A percentile compares a stretch with the other conserved stretches of the same genome.
Evolutionary conservation across 2,888 invertebrate species (phyloP).

Genomic region (Amphipoea oculea): DNA sequence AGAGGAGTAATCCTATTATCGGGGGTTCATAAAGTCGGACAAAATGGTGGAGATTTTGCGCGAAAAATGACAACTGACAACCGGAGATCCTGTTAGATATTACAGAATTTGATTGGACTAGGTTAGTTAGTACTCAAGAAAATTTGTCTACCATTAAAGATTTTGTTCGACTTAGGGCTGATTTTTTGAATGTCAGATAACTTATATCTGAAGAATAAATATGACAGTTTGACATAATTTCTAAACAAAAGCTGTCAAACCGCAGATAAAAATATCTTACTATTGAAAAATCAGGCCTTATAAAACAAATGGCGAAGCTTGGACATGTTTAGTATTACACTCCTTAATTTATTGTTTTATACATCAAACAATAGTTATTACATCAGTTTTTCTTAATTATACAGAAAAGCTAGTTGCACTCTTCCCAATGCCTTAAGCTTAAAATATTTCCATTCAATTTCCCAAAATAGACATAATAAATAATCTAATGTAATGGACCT

Average conservation of each 20-base stretch:
- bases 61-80: conserved; percentile 56
- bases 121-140: conserved; percentile 12
- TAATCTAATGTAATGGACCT: too few relatives aligned
- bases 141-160: not conserved
- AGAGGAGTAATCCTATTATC: conserved; percentile 63
- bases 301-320: not conserved
- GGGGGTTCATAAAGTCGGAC: conserved; percentile 55
- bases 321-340: not conserved
- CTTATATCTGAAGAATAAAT: too few relatives aligned
- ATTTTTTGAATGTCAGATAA: too few relatives aligned
- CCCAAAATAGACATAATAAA: too few relatives aligned
- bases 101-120: conserved; percentile 48
- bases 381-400: not conserved
- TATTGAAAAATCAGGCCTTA: too few relatives aligned
- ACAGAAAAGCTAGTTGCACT: not conserved
- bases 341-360: not conserved
- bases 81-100: conserved; percentile 40
- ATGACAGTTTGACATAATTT: too few relatives aligned
- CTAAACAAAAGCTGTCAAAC: too few relatives aligned
- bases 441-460: not conserved
- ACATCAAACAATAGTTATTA: not conserved
- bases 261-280: too few relatives aligned
- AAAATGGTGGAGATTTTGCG: conserved; percentile 56
- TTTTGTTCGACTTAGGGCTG: not conserved
- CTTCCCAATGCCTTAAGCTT: too few relatives aligned